Evolutionary conservation across 2,113 vertebrate species (phyloP).

Genomic region (Varanus komodoensis): DNA sequence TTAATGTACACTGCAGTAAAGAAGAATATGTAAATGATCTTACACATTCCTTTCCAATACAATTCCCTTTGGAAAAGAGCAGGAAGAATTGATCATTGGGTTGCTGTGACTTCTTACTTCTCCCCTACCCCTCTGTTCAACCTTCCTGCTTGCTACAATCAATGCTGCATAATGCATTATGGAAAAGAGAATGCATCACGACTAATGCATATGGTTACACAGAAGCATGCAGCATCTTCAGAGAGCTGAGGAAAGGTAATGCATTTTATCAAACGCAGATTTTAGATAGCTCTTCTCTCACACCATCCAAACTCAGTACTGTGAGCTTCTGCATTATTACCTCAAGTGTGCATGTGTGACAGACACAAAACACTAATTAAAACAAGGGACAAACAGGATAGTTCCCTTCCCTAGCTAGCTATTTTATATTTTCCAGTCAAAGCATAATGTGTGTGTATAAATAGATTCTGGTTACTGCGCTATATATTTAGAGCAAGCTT

Average conservation of each 20-base stretch:
- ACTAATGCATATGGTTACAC: fast-evolving
- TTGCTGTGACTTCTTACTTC: slow-evolving; percentile 20
- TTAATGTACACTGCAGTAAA: background rate
- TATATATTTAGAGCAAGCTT: background rate
- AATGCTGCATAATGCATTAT: background rate
- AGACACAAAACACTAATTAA: background rate
- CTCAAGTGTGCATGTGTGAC: background rate
- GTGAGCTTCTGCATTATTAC: slow-evolving; percentile 10
- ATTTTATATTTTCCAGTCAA: background rate
- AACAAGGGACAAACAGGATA: background rate
- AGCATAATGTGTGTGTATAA: too few relatives aligned
- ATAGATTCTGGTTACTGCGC: too few relatives aligned
- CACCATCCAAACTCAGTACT: slow-evolving; percentile 13
- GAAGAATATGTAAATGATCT: slow-evolving; percentile 20
- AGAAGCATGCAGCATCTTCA: background rate
- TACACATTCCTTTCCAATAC: background rate
- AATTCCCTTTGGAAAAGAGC: slow-evolving; percentile 29
- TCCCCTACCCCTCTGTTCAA: slow-evolving; percentile 7
- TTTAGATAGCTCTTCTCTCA: background rate
- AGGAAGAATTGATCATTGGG: background rate
- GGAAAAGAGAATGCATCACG: background rate
- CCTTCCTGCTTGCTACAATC: background rate
- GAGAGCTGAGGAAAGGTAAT: background rate
- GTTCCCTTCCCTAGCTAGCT: background rate
- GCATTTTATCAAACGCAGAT: background rate